Evolutionary conservation across 1,140 invertebrate genomes (phyloP).

Genomic region (Dendrolimus kikuchii): DNA sequence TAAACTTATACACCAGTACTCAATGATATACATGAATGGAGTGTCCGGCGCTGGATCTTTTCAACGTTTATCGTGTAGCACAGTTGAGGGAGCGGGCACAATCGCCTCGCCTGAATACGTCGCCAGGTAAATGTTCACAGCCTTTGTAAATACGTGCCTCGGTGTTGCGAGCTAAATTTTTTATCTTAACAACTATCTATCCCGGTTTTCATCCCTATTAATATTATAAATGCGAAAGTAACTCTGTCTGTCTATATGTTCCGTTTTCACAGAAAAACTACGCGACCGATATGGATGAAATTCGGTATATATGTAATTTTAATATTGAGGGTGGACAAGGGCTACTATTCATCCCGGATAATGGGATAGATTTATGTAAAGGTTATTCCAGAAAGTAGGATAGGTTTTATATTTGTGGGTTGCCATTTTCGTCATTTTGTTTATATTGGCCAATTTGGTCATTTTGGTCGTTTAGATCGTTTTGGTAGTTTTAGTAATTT

Average conservation of each 20-base stretch:
- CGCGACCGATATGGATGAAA: no score
- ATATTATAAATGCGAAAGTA: slow-evolving; percentile 1
- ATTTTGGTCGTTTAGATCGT: no score
- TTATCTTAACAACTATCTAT: slow-evolving; percentile 20
- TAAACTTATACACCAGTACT: slow-evolving; percentile 5
- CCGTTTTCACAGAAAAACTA: no score
- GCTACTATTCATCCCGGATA: no score
- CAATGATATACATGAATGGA: slow-evolving; percentile 40
- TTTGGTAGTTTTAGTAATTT: no score
- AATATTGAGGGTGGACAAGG: no score
- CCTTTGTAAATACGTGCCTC: slow-evolving; percentile 20
- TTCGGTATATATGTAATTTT: no score
- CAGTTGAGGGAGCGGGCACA: slow-evolving; percentile 28
- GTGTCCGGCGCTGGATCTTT: slow-evolving; percentile 32
- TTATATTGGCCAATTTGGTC: no score
- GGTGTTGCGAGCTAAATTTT: slow-evolving; percentile 18
- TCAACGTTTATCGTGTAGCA: slow-evolving; percentile 32
- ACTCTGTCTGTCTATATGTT: background rate
- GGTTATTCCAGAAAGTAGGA: no score
- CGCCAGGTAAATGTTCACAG: slow-evolving; percentile 24
- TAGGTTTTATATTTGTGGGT: no score
- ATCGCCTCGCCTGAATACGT: slow-evolving; percentile 22
- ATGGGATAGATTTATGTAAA: no score
- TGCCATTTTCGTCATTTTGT: no score
- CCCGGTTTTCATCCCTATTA: background rate